phyloP scores from a whole-genome alignment of 30 jellyfish, hydroid and myxozoan species.

The Aurelia coerulea region DNA sequence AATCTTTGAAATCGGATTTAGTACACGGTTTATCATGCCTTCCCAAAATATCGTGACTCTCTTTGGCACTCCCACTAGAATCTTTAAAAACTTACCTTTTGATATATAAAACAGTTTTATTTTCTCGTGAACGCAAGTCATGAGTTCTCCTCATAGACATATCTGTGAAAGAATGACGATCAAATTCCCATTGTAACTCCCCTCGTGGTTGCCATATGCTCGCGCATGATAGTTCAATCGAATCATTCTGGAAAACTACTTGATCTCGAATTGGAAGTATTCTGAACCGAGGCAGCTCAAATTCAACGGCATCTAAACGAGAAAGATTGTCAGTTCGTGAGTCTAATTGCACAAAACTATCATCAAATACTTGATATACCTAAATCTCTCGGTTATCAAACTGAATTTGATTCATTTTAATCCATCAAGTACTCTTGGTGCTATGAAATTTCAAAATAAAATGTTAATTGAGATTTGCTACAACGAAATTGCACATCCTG shows the following conservation, averaged over 20 bases:
- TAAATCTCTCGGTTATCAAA: too few relatives aligned
- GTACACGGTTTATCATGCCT: too few relatives aligned
- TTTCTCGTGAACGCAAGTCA: slow-evolving; percentile 51
- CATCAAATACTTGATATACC: not conserved
- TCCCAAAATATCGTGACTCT: too few relatives aligned
- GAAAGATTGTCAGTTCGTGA: not conserved
- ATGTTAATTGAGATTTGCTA: too few relatives aligned
- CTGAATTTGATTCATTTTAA: too few relatives aligned
- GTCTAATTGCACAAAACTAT: not conserved
- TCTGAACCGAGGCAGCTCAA: slow-evolving; percentile 67
- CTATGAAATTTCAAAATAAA: too few relatives aligned
- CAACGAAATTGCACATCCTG: too few relatives aligned
- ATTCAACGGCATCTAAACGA: slow-evolving; percentile 12
- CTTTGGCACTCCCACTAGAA: too few relatives aligned
- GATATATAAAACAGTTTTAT: slow-evolving; percentile 45
- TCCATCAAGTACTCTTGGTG: too few relatives aligned
- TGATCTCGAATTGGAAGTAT: slow-evolving; percentile 61
- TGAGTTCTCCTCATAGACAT: slow-evolving; percentile 14
- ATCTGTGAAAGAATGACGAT: not conserved
- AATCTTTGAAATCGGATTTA: too few relatives aligned
- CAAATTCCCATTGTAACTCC: slow-evolving; percentile 58
- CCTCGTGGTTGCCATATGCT: slow-evolving; percentile 78
- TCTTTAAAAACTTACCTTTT: slow-evolving; percentile 36
- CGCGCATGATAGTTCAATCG: slow-evolving; percentile 58
- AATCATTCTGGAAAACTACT: slow-evolving; percentile 77